phyloP scores from a whole-genome alignment of 2,888 invertebrate genomes.

The Nomada goodeniana region DNA sequence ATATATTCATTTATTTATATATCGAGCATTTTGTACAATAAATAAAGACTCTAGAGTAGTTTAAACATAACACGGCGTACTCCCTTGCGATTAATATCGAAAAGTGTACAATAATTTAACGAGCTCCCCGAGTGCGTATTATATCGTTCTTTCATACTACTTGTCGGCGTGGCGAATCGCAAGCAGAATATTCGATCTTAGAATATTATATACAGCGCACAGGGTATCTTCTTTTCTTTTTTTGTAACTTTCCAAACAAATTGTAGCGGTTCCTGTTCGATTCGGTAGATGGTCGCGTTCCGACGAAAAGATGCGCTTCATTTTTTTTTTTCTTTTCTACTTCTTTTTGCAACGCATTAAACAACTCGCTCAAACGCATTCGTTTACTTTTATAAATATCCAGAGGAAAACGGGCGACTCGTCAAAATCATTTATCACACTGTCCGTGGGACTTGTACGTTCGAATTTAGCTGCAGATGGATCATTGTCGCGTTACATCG shows the following conservation, averaged over 20 bases:
- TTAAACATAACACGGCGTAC: conserved; percentile 74
- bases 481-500: neutral
- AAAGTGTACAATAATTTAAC: conserved; percentile 67
- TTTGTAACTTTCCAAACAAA: conserved; percentile 35
- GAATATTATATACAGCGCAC: conserved; percentile 42
- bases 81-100: conserved; percentile 60
- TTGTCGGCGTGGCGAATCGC: neutral
- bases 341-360: neutral
- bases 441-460: conserved; percentile 3
- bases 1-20: conserved; percentile 52
- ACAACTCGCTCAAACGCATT: conserved; percentile 32
- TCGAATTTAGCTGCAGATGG: neutral
- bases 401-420: conserved; percentile 6
- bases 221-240: conserved; percentile 6
- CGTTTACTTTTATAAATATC: conserved; percentile 21
- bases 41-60: conserved; percentile 78
- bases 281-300: conserved; percentile 2
- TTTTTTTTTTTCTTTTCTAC: neutral
- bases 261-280: conserved; percentile 17
- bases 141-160: neutral
- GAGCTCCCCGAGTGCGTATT: conserved; percentile 47
- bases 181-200: neutral
- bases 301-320: conserved; percentile 1
- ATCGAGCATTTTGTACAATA: conserved; percentile 77
- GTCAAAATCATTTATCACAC: conserved; percentile 5